Evolutionary conservation across 2,888 invertebrate genomes (phyloP).

Genomic region (Sminthurinus aureus): DNA sequence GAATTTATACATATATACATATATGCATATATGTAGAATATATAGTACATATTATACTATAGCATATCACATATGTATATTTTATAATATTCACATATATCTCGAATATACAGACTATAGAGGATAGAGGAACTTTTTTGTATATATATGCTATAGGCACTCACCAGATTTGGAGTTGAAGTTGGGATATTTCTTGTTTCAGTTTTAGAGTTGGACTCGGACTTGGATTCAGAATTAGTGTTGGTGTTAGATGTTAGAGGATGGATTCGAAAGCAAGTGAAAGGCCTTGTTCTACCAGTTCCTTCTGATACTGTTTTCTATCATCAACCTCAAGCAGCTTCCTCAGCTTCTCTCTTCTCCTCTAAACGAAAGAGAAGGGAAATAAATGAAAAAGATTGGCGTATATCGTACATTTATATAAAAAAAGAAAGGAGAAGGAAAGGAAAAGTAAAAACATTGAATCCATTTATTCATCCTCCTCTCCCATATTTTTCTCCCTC

Average conservation of each 20-base stretch:
- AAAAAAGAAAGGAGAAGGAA: background rate
- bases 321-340: slow-evolving; percentile 48
- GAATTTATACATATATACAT: too few species aligned
- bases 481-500: slow-evolving; percentile 2
- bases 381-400: slow-evolving; percentile 4
- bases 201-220: background rate
- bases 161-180: slow-evolving; percentile 17
- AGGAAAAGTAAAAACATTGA: slow-evolving; percentile 37
- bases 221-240: background rate
- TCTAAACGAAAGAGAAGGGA: too few species aligned
- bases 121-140: background rate
- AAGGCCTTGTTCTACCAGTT: slow-evolving; percentile 51
- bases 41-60: too few species aligned
- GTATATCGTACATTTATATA: slow-evolving; percentile 31
- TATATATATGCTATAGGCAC: background rate
- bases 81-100: too few species aligned
- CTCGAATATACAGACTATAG: too few species aligned
- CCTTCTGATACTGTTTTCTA: slow-evolving; percentile 53
- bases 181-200: background rate
- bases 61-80: too few species aligned
- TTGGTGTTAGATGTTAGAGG: slow-evolving; percentile 12
- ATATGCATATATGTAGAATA: too few species aligned
- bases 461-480: slow-evolving; percentile 34
- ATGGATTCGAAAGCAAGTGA: slow-evolving; percentile 50
- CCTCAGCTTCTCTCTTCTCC: slow-evolving; percentile 46